A percentile compares a stretch with the other conserved stretches of the same genome.
phyloP scores from a whole-genome alignment of 2,888 invertebrate genomes.

The Galeruca laticollis region DNA sequence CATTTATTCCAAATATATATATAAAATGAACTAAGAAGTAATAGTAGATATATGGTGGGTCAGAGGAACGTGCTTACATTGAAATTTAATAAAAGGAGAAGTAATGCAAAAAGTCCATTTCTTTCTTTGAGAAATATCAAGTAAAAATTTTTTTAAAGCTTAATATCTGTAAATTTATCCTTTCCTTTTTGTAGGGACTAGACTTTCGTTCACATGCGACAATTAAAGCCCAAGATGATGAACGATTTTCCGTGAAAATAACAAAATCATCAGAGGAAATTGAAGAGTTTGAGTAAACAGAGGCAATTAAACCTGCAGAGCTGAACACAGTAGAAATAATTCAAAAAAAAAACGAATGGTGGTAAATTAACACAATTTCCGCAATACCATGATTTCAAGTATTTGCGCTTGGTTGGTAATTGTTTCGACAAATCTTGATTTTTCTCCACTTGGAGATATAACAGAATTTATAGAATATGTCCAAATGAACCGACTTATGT shows the following conservation, averaged over 20 bases:
- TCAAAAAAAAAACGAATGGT: not conserved
- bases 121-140: no score
- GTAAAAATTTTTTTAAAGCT: no score
- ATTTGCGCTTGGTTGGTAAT: not conserved
- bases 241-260: not conserved
- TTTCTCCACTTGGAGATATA: not conserved
- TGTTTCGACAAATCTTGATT: not conserved
- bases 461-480: not conserved
- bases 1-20: no score
- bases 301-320: constrained; percentile 34
- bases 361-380: not conserved
- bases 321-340: not conserved
- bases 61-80: no score
- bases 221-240: not conserved
- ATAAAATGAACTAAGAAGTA: no score
- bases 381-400: not conserved
- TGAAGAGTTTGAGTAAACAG: constrained; percentile 40
- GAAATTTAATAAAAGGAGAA: no score
- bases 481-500: not conserved
- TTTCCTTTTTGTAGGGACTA: not conserved
- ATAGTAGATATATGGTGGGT: no score
- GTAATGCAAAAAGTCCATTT: no score
- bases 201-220: not conserved
- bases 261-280: constrained; percentile 25
- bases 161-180: not conserved